These are phyloP conservation scores for Parelbella ahira DNA, from an alignment of 2,888 invertebrate genomes.

Conservation along the genomic window DNA sequence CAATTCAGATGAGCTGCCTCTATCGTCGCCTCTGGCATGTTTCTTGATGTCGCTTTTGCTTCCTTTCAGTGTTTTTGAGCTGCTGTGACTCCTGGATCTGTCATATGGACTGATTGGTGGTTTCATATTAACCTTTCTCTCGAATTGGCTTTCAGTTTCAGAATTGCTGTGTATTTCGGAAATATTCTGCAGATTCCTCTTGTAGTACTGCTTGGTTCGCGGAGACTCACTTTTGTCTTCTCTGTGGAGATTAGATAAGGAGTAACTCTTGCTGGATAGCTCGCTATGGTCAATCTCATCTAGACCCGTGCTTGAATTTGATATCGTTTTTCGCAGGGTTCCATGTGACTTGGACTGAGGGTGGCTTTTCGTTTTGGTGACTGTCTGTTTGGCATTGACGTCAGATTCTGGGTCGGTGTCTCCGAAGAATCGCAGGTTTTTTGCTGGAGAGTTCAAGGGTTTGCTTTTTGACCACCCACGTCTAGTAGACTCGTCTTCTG, in stretches of 20 bases:
- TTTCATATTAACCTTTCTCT: slow-evolving; percentile 50
- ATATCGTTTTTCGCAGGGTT: slow-evolving; percentile 63
- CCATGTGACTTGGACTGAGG: slow-evolving; percentile 44
- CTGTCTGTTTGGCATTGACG: slow-evolving; percentile 64
- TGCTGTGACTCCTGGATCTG: slow-evolving; percentile 68
- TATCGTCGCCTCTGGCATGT: slow-evolving; percentile 38
- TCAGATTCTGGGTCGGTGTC: slow-evolving; percentile 90
- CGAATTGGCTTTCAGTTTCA: slow-evolving; percentile 62
- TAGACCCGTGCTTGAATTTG: slow-evolving; percentile 67
- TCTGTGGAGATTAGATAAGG: slow-evolving; percentile 62
- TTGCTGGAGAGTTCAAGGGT: slow-evolving; percentile 73
- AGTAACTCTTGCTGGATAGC: slow-evolving; percentile 63
- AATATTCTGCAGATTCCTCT: slow-evolving; percentile 80
- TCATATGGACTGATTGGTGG: slow-evolving; percentile 72
- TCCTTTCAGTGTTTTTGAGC: slow-evolving; percentile 57
- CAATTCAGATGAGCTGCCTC: slow-evolving; percentile 58
- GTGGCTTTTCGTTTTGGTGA: slow-evolving; percentile 53
- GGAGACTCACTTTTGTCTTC: slow-evolving; percentile 58
- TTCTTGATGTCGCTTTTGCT: slow-evolving; percentile 42
- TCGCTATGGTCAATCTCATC: slow-evolving; percentile 66
- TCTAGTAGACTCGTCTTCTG: slow-evolving; percentile 78
- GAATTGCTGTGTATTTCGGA: slow-evolving; percentile 75
- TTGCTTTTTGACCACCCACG: slow-evolving; percentile 58
- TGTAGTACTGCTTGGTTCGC: slow-evolving; percentile 55
- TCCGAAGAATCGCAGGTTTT: slow-evolving; percentile 90